These are phyloP conservation scores for Bujurquina vittata DNA, from an alignment of 2,113 vertebrate species.

Conservation along the genomic window DNA sequence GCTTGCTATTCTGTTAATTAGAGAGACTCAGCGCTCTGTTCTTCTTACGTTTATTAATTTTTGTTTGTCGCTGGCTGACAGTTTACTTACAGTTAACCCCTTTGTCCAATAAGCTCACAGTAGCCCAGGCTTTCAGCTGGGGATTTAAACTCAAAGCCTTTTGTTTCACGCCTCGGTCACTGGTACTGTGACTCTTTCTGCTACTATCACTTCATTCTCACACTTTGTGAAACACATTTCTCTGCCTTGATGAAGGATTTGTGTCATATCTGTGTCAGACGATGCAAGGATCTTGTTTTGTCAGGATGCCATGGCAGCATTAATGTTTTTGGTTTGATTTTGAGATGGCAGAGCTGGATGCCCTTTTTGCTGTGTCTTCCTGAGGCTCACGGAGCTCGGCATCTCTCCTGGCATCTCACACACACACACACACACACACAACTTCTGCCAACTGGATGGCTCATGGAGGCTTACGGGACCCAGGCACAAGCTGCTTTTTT, in stretches of 20 bases:
- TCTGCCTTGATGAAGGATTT: constrained; percentile 52
- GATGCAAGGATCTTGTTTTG: constrained; percentile 45
- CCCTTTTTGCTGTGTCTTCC: constrained; percentile 44
- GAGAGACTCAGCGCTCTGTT: constrained; percentile 40
- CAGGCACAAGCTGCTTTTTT: constrained; percentile 21
- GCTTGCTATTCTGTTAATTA: constrained; percentile 68
- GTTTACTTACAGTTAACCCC: constrained; percentile 45
- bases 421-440: not conserved
- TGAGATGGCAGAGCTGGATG: constrained; percentile 16
- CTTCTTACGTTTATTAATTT: constrained; percentile 65
- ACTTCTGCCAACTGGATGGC: constrained; percentile 21
- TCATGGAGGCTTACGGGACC: constrained; percentile 38
- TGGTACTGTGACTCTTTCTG: constrained; percentile 12
- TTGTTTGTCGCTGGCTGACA: constrained; percentile 56
- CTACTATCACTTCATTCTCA: constrained; percentile 10
- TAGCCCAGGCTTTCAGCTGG: constrained; percentile 5
- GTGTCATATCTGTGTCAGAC: constrained; percentile 45
- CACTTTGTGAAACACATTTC: constrained; percentile 35
- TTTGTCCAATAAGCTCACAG: constrained; percentile 24
- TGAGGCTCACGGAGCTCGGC: constrained; percentile 7
- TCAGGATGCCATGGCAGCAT: constrained; percentile 27
- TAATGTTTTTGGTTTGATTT: constrained; percentile 58
- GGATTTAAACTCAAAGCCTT: constrained; percentile 19
- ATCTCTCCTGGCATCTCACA: constrained; percentile 12
- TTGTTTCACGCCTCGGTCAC: constrained; percentile 5